Conservation (phyloP, 2,888 invertebrate species). For the Petrophora chlorosata region DNA sequence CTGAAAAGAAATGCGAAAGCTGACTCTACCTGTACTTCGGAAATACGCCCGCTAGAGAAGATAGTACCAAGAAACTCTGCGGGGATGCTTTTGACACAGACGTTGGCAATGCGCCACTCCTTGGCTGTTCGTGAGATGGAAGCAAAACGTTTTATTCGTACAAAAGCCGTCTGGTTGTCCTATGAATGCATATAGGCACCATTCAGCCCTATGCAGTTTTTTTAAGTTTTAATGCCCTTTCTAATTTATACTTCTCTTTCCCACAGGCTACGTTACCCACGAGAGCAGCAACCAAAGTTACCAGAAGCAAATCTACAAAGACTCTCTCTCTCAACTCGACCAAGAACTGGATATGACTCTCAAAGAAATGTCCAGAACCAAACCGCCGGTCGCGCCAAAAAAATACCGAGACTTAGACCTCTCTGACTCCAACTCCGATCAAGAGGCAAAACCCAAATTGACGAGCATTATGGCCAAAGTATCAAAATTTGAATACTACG, state of each 20-base stretch:
- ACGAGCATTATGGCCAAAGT: slow-evolving; percentile 88
- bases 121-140: too few relatives aligned
- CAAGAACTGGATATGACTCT: slow-evolving; percentile 75
- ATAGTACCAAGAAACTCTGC: too few relatives aligned
- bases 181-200: too few relatives aligned
- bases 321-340: slow-evolving; percentile 67
- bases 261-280: slow-evolving; percentile 62
- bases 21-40: too few relatives aligned
- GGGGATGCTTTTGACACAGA: too few relatives aligned
- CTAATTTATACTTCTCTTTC: slow-evolving; percentile 13
- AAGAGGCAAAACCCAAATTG: slow-evolving; percentile 69
- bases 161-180: too few relatives aligned
- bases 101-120: too few relatives aligned
- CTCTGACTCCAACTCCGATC: slow-evolving; percentile 76
- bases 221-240: too few relatives aligned
- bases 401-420: slow-evolving; percentile 75
- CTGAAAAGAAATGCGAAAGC: too few relatives aligned
- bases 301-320: slow-evolving; percentile 61
- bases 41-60: too few relatives aligned
- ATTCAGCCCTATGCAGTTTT: too few relatives aligned
- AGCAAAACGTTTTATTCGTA: too few relatives aligned
- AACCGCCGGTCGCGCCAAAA: slow-evolving; percentile 86
- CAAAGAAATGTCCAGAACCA: slow-evolving; percentile 81
- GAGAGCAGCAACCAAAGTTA: slow-evolving; percentile 60
- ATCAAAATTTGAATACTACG: slow-evolving; percentile 91